phyloP scores from a whole-genome alignment of 2,797 vertebrate genomes.

The Eulemur mongoz region DNA sequence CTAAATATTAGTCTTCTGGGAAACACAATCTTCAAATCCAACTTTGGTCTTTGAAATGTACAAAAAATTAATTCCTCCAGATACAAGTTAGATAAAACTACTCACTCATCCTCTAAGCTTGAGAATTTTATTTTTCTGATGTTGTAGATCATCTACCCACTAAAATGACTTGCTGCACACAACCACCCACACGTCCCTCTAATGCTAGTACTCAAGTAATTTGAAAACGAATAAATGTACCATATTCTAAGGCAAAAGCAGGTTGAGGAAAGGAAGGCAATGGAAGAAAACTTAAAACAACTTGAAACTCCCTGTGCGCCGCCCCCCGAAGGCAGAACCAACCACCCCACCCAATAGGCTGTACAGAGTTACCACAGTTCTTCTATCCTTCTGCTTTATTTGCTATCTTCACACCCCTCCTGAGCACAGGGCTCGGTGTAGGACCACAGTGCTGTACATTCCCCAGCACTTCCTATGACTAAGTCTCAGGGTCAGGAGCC shows the following conservation, averaged over 20 bases:
- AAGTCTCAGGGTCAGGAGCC: neutral
- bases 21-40: neutral
- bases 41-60: neutral
- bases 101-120: neutral
- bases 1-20: neutral
- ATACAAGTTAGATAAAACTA: neutral
- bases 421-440: neutral
- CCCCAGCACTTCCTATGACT: neutral
- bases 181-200: neutral
- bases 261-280: neutral
- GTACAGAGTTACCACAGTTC: no score
- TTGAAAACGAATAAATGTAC: neutral
- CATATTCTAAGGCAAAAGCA: neutral
- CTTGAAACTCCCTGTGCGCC: neutral
- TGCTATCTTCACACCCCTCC: neutral
- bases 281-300: constrained; percentile 1
- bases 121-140: constrained; percentile 8
- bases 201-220: neutral
- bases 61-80: neutral
- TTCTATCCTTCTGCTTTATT: neutral
- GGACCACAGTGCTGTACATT: neutral
- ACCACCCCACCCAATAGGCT: neutral
- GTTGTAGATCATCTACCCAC: neutral
- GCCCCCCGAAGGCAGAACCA: neutral
- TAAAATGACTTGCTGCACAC: neutral